A percentile compares a stretch with the other conserved stretches of the same genome.
Conservation (phyloP, 2,113 vertebrate genomes). For the Carollia perspicillata region DNA sequence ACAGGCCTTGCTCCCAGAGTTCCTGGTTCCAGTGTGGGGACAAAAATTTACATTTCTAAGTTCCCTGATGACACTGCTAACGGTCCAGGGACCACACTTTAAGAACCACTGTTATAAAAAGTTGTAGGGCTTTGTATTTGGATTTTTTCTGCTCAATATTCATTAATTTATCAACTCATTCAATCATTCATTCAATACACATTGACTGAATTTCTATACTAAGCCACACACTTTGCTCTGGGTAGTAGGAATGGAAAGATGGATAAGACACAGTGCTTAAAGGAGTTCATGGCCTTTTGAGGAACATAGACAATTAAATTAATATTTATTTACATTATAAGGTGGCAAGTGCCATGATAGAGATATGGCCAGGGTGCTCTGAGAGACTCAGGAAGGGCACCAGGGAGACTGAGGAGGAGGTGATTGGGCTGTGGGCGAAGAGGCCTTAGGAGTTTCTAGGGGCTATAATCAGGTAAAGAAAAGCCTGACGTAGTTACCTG, state of each 20-base stretch:
- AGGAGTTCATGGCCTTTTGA: constrained; percentile 34
- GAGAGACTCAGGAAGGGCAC: not conserved
- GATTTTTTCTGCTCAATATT: not conserved
- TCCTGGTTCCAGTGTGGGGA: not conserved
- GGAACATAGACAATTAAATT: not conserved
- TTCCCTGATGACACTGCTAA: not conserved
- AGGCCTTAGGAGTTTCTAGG: not conserved
- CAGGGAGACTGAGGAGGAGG: not conserved
- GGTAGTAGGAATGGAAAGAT: not conserved
- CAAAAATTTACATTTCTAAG: not conserved
- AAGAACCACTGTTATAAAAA: not conserved
- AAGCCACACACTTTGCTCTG: not conserved
- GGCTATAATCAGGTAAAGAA: not conserved
- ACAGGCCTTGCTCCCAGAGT: not conserved
- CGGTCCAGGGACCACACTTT: not conserved
- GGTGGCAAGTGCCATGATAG: not conserved
- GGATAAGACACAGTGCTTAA: not conserved
- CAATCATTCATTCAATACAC: not conserved
- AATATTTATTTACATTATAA: not conserved
- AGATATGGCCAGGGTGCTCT: not conserved
- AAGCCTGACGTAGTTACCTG: not conserved
- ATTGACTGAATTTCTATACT: not conserved
- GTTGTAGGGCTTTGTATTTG: not conserved
- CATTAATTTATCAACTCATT: not conserved
- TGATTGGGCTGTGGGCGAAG: not conserved